Conservation (phyloP, 2,888 invertebrate species). For the Corythucha ciliata region DNA sequence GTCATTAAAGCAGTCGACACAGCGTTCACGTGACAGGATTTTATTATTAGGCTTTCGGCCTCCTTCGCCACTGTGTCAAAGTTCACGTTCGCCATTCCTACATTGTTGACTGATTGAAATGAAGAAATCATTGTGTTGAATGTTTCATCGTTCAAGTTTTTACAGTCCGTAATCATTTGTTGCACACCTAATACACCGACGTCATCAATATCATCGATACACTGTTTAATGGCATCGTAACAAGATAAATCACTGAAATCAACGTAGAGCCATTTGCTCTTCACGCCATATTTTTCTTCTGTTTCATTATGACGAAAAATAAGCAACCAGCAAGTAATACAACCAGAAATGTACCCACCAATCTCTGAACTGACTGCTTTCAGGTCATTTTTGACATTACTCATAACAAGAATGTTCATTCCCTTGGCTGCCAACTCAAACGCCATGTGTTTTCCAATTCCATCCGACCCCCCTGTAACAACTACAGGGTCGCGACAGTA, state of each 20-base stretch:
- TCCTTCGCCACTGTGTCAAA: background rate
- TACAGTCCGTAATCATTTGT: background rate
- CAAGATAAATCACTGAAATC: slow-evolving; percentile 1
- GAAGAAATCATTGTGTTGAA: no score
- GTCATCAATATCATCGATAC: slow-evolving; percentile 6
- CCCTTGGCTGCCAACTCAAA: slow-evolving; percentile 12
- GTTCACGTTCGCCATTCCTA: background rate
- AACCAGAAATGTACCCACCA: no score
- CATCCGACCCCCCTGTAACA: slow-evolving; percentile 17
- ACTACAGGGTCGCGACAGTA: no score
- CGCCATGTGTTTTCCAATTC: slow-evolving; percentile 11
- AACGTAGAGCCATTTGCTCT: slow-evolving; percentile 6
- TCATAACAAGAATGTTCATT: slow-evolving; percentile 13
- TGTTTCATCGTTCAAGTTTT: background rate
- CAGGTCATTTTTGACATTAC: slow-evolving; percentile 6
- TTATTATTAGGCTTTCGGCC: background rate
- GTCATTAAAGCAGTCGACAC: background rate
- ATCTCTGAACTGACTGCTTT: slow-evolving; percentile 9
- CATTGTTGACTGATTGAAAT: slow-evolving; percentile 1
- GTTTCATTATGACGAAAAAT: background rate
- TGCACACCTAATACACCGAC: slow-evolving; percentile 13
- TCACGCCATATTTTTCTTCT: slow-evolving; percentile 7
- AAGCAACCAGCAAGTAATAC: background rate
- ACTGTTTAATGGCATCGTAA: slow-evolving; percentile 2
- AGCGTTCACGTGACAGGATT: background rate